Percentiles rank a stretch among this genome's conserved stretches.
These are phyloP conservation scores for Anastatus disparis DNA, from an alignment of 1,140 invertebrate genomes.

Conservation along the genomic window DNA sequence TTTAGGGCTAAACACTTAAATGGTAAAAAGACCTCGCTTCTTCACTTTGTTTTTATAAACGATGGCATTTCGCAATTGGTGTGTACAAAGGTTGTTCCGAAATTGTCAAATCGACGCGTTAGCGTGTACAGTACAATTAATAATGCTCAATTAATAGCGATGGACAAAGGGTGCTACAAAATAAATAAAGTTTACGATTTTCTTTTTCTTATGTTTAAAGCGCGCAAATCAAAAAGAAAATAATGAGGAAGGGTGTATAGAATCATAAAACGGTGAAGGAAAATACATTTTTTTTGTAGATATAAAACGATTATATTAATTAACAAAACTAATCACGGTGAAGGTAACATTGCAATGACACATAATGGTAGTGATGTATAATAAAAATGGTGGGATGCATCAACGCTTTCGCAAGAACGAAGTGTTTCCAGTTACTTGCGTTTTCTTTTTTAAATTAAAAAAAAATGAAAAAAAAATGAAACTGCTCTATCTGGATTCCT, in stretches of 20 bases:
- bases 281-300: slow-evolving; percentile 42
- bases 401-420: slow-evolving; percentile 32
- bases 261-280: slow-evolving; percentile 5
- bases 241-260: neutral
- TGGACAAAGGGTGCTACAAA: slow-evolving; percentile 46
- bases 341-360: slow-evolving; percentile 40
- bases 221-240: slow-evolving; percentile 10
- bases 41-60: slow-evolving; percentile 33
- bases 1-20: slow-evolving; percentile 33
- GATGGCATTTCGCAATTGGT: slow-evolving; percentile 44
- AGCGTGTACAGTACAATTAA: slow-evolving; percentile 28
- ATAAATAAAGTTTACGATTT: slow-evolving; percentile 44
- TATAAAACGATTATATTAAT: slow-evolving; percentile 46
- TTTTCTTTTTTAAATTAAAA: slow-evolving; percentile 36
- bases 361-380: slow-evolving; percentile 27
- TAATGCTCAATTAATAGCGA: slow-evolving; percentile 36
- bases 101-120: slow-evolving; percentile 56
- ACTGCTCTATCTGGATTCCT: slow-evolving; percentile 50
- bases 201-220: slow-evolving; percentile 30
- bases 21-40: slow-evolving; percentile 27
- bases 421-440: slow-evolving; percentile 38
- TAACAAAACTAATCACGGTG: slow-evolving; percentile 44
- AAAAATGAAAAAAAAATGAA: slow-evolving; percentile 5
- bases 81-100: slow-evolving; percentile 49
- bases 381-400: slow-evolving; percentile 39